Percentiles rank a stretch among this genome's conserved stretches.
These are phyloP conservation scores for Heterotilapia buettikoferi DNA, from an alignment of 2,113 vertebrate genomes.

Conservation along the genomic window DNA sequence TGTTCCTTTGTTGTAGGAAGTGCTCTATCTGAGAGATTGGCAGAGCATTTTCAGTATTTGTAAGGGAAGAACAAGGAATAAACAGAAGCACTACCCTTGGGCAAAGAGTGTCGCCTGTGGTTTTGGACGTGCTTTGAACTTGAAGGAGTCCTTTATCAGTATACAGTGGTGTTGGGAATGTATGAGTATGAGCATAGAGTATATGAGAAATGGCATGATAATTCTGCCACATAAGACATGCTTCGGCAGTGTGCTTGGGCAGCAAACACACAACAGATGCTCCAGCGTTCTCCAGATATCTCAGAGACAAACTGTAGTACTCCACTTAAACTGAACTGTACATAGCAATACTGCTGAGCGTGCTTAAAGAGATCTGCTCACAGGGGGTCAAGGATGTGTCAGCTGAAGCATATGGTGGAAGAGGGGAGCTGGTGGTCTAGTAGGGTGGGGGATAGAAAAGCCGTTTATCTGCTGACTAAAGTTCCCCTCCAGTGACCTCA, in stretches of 20 bases:
- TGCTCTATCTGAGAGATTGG: constrained; percentile 11
- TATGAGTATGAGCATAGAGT: background rate
- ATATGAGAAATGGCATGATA: constrained; percentile 11
- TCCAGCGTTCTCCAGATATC: constrained; percentile 41
- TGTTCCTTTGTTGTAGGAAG: constrained; percentile 1
- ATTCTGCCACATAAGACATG: constrained; percentile 43
- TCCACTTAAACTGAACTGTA: constrained; percentile 41
- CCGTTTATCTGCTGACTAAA: constrained; percentile 52
- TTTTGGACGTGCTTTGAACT: constrained; percentile 50
- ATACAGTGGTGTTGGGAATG: constrained; percentile 12
- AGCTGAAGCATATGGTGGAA: constrained; percentile 9
- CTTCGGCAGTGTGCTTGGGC: background rate
- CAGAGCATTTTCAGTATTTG: background rate
- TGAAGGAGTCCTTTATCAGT: constrained; percentile 42
- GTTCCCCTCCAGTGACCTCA: constrained; percentile 38
- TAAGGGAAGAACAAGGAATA: constrained; percentile 10
- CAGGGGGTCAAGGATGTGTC: constrained; percentile 45
- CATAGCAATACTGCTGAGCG: constrained; percentile 37
- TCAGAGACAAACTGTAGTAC: constrained; percentile 28
- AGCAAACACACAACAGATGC: constrained; percentile 41
- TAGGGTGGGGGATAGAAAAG: background rate
- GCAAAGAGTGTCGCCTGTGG: constrained; percentile 21
- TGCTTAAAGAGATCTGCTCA: constrained; percentile 36
- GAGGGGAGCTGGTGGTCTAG: background rate
- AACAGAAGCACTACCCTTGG: constrained; percentile 10